phyloP scores from a whole-genome alignment of 2,113 vertebrate genomes.

The Narcine bancroftii region DNA sequence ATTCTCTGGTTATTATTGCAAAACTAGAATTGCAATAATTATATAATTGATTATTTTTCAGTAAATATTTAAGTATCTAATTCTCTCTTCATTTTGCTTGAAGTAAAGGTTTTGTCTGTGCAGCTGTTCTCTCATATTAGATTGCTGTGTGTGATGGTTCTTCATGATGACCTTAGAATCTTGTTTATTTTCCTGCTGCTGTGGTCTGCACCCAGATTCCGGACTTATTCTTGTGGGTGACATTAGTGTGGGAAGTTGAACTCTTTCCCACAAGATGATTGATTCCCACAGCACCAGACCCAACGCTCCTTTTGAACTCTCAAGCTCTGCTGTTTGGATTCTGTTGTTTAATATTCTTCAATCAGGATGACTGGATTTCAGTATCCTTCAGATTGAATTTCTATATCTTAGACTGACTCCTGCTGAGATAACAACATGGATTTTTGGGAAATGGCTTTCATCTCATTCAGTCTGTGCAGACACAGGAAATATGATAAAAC shows the following conservation, averaged over 20 bases:
- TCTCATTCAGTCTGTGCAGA: no score
- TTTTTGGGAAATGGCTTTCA: not conserved
- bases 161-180: not conserved
- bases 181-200: not conserved
- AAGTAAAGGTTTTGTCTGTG: not conserved
- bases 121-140: no score
- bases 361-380: not conserved
- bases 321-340: not conserved
- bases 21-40: not conserved
- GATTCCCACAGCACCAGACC: not conserved
- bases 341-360: slow-evolving; percentile 19
- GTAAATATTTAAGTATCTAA: not conserved
- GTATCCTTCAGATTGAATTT: not conserved
- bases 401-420: not conserved
- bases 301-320: slow-evolving; percentile 7
- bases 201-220: not conserved
- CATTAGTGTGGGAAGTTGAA: not conserved
- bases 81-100: not conserved
- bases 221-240: not conserved
- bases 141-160: not conserved
- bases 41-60: not conserved
- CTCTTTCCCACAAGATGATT: not conserved
- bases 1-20: not conserved
- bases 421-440: not conserved
- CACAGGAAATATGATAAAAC: not conserved